phyloP scores from a whole-genome alignment of 2,797 vertebrate genomes.

The Microctenopoma lineatum region DNA sequence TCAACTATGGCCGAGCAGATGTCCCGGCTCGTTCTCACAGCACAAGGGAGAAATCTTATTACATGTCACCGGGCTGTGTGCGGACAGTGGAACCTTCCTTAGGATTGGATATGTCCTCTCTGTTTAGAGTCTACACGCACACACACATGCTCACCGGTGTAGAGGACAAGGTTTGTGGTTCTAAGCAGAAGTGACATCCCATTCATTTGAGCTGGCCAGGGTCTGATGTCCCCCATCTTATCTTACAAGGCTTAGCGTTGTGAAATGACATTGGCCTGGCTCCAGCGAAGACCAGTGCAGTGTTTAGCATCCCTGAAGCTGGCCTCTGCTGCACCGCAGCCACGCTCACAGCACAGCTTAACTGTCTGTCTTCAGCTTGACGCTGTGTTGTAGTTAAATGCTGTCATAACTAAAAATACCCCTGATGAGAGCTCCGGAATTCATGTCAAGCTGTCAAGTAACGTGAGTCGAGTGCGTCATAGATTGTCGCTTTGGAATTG shows the following conservation, averaged over 20 bases:
- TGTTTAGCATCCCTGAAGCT: conserved; percentile 46
- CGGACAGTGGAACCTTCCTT: conserved; percentile 60
- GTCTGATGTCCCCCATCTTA: conserved; percentile 79
- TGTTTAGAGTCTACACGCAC: conserved; percentile 67
- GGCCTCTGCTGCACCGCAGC: conserved; percentile 25
- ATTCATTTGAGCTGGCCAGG: conserved; percentile 82
- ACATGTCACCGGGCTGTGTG: conserved; percentile 54
- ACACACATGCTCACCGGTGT: conserved; percentile 35
- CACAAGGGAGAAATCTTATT: conserved; percentile 60
- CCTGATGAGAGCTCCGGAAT: conserved; percentile 55
- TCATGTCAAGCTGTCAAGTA: conserved; percentile 59
- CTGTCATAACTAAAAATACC: conserved; percentile 61
- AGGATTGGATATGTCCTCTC: conserved; percentile 79
- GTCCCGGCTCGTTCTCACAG: conserved; percentile 50
- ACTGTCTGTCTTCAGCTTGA: conserved; percentile 52
- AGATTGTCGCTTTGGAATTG: conserved; percentile 48
- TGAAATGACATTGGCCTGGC: conserved; percentile 77
- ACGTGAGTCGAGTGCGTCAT: conserved; percentile 41
- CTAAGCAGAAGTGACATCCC: conserved; percentile 82
- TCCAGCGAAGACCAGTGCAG: conserved; percentile 72
- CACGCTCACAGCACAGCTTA: conserved; percentile 20
- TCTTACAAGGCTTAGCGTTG: conserved; percentile 78
- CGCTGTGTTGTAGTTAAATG: conserved; percentile 55
- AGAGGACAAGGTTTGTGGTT: conserved; percentile 64
- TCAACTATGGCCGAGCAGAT: conserved; percentile 69